Percentiles rank a stretch among this genome's conserved stretches.
phyloP scores from a whole-genome alignment of 64 coral and sea anemone genomes.

The Cladopsammia gracilis region DNA sequence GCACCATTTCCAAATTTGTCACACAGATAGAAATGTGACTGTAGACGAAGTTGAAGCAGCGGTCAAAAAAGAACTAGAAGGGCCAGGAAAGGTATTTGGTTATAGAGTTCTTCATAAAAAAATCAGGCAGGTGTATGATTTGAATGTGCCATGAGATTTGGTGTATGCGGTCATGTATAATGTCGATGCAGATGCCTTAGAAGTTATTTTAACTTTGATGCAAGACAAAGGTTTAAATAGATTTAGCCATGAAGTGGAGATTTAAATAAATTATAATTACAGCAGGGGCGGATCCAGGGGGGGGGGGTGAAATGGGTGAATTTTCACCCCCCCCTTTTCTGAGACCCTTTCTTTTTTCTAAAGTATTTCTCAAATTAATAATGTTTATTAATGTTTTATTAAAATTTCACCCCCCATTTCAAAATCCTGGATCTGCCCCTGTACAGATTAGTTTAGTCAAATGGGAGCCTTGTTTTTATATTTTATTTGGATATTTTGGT shows the following conservation, averaged over 20 bases:
- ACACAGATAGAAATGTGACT: constrained; percentile 50
- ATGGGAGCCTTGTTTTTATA: constrained; percentile 14
- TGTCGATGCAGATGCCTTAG: constrained; percentile 38
- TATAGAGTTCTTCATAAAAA: constrained; percentile 68
- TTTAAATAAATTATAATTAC: constrained; percentile 20
- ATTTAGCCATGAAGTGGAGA: constrained; percentile 16
- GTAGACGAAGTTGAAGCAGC: constrained; percentile 46
- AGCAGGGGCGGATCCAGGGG: too few species aligned
- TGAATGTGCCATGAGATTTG: constrained; percentile 47
- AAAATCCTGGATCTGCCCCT: too few species aligned
- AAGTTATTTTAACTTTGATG: constrained; percentile 8
- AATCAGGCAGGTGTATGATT: constrained; percentile 17
- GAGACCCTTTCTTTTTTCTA: too few species aligned
- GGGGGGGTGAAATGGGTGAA: too few species aligned
- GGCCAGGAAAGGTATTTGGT: constrained; percentile 57
- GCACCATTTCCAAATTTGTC: too few species aligned
- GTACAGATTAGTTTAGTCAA: constrained; percentile 5
- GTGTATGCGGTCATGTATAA: constrained; percentile 64
- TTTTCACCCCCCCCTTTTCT: too few species aligned
- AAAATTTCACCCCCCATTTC: too few species aligned
- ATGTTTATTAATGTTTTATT: too few species aligned
- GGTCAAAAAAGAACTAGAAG: constrained; percentile 66
- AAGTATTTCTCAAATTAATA: too few species aligned
- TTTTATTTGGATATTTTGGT: constrained; percentile 23
- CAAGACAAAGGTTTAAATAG: constrained; percentile 11